phyloP scores from a whole-genome alignment of 37 sponge, comb jelly and placozoan genomes.

The Lycopodina hypogea region DNA sequence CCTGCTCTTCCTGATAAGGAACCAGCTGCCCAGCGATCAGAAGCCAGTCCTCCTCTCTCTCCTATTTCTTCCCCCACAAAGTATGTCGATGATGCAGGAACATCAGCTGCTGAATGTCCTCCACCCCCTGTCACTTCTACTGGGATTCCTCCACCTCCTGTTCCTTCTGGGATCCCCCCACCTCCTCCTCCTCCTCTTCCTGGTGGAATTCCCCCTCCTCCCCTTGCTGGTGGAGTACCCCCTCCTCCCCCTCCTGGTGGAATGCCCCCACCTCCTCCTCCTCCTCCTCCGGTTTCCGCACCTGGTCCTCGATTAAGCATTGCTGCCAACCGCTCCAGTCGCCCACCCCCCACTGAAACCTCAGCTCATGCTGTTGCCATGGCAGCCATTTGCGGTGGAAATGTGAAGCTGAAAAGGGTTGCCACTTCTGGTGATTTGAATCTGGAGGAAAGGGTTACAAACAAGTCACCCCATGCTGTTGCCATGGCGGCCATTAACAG shows the following conservation, averaged over 20 bases:
- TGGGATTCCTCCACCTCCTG: conserved; percentile 3
- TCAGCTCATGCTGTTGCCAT: conserved; percentile 28
- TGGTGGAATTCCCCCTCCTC: conserved; percentile 26
- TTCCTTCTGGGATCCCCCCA: background rate
- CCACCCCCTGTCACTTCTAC: no score
- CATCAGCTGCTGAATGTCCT: no score
- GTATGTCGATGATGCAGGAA: background rate
- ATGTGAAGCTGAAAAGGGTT: background rate
- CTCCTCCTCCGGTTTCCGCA: conserved; percentile 12
- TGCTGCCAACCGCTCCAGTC: background rate
- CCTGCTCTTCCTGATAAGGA: background rate
- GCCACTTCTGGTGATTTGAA: no score
- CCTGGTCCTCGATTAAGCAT: background rate
- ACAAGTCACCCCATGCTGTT: no score
- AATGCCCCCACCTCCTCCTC: conserved; percentile 46
- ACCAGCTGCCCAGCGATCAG: background rate
- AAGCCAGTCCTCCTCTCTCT: background rate
- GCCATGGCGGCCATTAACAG: conserved; percentile 42
- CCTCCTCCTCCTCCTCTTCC: conserved; percentile 35
- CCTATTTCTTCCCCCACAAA: conserved; percentile 27
- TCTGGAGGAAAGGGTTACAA: no score
- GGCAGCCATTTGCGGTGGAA: conserved; percentile 44
- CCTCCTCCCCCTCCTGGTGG: conserved; percentile 16
- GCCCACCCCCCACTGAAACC: background rate
- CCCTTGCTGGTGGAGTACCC: conserved; percentile 27